Base-by-base conservation (phyloP, 2,113 vertebrate genomes). In the Grallaria varia region DNA sequence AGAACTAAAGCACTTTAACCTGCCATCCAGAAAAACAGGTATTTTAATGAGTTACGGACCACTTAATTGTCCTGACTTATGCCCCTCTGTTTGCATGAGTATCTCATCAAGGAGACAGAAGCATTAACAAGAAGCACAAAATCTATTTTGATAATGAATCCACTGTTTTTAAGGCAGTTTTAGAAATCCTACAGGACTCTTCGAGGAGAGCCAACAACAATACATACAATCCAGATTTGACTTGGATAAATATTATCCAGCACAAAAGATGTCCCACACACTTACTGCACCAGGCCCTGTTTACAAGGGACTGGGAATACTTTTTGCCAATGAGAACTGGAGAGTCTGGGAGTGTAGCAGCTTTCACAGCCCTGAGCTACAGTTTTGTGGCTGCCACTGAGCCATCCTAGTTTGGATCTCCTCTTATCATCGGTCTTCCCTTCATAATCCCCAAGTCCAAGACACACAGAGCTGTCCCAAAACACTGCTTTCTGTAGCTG, bases 71-170 rank as follows among this genome's bases (percentile, higher is more conserved):
- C 50, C 44, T 81, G 47, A 47, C 37, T 90, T 73, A 50, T 27
- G 33, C 12, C 52, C 73, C 55, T 83, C 6, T 63, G 50, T 62
- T 52, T 93, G 79, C 74, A 84, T 66, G n/a, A 87, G 27, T 72
- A 82, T 66, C 72, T 89, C 72, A 76, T 55, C 50, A 67, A 66
- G 62, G 64, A 76, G 67, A 69, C 39, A 94, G 86, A 69, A 94
- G 71, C 67, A 80, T 86, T 86, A 94, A 85, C 33, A 88, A 93
- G 84, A 94, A 89, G 75, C 75, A 91, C 6, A 7, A 84, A 67
- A 85, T 91, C 69, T 95, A 37, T 83, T 95, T 87, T 80, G 81
- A 82, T 91, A 84, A 79, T 8, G 25, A 60, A 91, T 49, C 71
- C 39, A 73, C 63, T 2, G 2, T 1, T 89, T 91, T 95, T 4